These are phyloP conservation scores for Sylvia atricapilla DNA, from an alignment of 2,113 vertebrate genomes.

Conservation along the genomic window DNA sequence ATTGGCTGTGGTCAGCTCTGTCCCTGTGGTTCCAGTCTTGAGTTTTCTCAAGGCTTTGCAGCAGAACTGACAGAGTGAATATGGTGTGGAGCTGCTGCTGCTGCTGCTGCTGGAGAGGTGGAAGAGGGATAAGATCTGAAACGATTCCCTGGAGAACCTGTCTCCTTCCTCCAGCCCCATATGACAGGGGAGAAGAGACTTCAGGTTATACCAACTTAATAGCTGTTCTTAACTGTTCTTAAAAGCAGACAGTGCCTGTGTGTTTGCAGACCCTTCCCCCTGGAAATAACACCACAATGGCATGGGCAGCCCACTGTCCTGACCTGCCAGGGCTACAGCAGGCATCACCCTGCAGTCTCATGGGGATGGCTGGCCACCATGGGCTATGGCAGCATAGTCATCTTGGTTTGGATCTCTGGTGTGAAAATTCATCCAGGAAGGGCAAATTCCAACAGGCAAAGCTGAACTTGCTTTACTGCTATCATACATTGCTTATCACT, in stretches of 20 bases:
- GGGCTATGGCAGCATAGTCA: fast-evolving
- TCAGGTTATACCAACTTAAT: neutral
- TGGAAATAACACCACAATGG: neutral
- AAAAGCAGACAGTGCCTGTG: neutral
- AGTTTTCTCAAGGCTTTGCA: neutral
- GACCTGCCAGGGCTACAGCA: neutral
- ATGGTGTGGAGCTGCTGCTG: neutral
- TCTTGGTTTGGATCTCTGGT: fast-evolving
- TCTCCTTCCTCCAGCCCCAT: neutral
- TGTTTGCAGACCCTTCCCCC: neutral
- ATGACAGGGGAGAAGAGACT: neutral
- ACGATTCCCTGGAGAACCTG: neutral
- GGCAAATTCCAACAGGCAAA: neutral
- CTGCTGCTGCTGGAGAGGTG: neutral
- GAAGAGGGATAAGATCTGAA: neutral
- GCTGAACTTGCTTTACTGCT: neutral
- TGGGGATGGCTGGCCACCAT: neutral
- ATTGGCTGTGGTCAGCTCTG: neutral
- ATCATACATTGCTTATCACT: neutral
- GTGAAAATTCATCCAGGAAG: neutral
- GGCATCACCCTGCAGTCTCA: fast-evolving
- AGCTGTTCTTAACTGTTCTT: neutral
- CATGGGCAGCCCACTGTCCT: fast-evolving
- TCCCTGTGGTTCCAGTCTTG: neutral
- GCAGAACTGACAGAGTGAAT: neutral